phyloP scores from a whole-genome alignment of 2,113 vertebrate species.

The Tor tambroides region DNA sequence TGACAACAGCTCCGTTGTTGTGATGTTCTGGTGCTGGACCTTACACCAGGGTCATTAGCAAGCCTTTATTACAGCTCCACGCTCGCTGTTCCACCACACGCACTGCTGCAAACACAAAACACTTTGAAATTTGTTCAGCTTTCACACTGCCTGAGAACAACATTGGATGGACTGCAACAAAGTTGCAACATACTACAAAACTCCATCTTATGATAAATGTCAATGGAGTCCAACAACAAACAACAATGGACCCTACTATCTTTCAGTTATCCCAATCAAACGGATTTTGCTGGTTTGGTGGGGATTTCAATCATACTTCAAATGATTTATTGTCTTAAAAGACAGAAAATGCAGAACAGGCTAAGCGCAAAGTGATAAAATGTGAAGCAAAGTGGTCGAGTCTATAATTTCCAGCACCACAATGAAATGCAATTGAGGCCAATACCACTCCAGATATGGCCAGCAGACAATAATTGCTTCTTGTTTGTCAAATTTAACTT shows the following conservation, averaged over 20 bases:
- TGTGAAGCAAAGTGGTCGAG: neutral
- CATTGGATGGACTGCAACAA: neutral
- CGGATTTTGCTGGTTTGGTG: conserved; percentile 21
- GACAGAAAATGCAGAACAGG: conserved; percentile 11
- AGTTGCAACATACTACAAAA: neutral
- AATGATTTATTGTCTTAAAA: neutral
- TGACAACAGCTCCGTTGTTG: conserved; percentile 70
- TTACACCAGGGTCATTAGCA: conserved; percentile 76
- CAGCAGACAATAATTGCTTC: conserved; percentile 24
- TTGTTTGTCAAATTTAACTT: conserved; percentile 38
- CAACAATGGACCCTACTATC: neutral
- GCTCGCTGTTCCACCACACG: conserved; percentile 61
- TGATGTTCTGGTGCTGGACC: conserved; percentile 70
- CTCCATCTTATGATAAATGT: neutral
- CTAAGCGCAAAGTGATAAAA: neutral
- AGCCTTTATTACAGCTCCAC: conserved; percentile 61
- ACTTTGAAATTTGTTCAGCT: conserved; percentile 29
- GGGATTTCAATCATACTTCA: conserved; percentile 4
- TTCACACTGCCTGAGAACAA: conserved; percentile 3
- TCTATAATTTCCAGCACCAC: conserved; percentile 22
- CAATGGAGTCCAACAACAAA: neutral
- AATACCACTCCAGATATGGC: neutral
- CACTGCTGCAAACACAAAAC: conserved; percentile 59
- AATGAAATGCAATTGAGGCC: conserved; percentile 10
- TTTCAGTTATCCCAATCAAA: neutral